phyloP scores from a whole-genome alignment of 2,113 vertebrate species.

The Phyllostomus hastatus region DNA sequence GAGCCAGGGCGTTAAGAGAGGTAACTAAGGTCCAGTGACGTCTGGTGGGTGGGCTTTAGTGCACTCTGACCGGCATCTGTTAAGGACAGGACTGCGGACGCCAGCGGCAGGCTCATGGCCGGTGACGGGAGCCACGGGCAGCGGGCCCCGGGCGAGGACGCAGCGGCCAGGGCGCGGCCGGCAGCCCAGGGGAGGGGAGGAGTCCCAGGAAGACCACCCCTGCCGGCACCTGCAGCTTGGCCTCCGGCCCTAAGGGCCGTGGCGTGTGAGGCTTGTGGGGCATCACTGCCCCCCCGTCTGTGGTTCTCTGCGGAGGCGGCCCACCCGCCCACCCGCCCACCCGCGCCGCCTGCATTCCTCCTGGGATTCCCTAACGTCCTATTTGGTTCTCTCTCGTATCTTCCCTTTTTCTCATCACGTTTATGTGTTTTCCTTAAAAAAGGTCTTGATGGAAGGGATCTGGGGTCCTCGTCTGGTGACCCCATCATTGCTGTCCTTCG shows the following conservation, averaged over 20 bases:
- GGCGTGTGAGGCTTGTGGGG: no score
- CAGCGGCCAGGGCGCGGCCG: neutral
- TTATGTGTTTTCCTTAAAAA: no score
- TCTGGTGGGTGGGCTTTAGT: neutral
- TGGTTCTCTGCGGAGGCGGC: neutral
- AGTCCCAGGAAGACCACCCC: no score
- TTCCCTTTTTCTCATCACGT: neutral
- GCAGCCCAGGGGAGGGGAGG: neutral
- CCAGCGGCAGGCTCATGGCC: neutral
- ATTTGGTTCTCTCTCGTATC: neutral
- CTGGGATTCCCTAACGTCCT: neutral
- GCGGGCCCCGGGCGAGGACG: rapidly evolving
- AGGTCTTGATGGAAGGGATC: no score
- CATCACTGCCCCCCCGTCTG: rapidly evolving
- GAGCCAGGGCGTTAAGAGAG: neutral
- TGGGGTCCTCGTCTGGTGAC: neutral
- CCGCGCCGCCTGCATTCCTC: neutral
- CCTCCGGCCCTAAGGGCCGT: neutral
- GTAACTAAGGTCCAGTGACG: neutral
- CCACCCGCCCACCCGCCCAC: rapidly evolving
- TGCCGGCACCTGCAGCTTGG: no score
- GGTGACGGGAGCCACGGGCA: neutral
- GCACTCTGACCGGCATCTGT: neutral
- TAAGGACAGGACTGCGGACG: neutral
- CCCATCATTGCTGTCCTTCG: no score